Conservation (phyloP, 2,113 vertebrate species). For the Struthio camelus region DNA sequence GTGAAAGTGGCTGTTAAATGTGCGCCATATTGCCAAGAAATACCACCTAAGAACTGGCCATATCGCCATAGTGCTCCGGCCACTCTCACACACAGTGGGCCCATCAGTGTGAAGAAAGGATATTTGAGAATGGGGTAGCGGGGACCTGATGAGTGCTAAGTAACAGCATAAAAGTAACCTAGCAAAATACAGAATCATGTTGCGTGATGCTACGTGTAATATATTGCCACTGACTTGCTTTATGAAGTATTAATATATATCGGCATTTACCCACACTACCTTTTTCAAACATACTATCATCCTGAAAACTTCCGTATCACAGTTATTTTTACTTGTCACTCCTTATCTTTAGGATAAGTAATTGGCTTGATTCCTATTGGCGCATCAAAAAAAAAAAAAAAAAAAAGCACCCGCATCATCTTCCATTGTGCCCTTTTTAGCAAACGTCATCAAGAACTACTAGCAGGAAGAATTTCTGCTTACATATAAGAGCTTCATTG, state of each 20-base stretch:
- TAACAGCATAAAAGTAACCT: background rate
- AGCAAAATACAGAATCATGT: background rate
- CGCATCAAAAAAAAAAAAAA: background rate
- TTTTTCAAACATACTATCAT: background rate
- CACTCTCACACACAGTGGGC: background rate
- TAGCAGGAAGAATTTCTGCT: background rate
- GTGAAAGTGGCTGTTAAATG: background rate
- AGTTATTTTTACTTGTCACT: background rate
- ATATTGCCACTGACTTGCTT: background rate
- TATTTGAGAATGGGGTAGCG: background rate
- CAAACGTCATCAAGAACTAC: background rate
- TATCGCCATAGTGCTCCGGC: background rate
- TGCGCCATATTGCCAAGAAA: background rate
- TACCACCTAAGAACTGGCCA: background rate
- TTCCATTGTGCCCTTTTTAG: background rate
- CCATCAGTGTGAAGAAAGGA: background rate
- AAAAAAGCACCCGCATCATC: background rate
- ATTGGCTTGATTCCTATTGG: background rate
- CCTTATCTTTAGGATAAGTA: background rate
- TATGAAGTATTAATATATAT: background rate
- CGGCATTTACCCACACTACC: background rate
- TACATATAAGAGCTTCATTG: background rate
- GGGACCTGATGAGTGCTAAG: background rate
- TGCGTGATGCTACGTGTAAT: background rate
- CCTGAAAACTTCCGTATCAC: background rate